Conservation (phyloP, 2,113 vertebrate genomes). For the Xiphophorus couchianus region DNA sequence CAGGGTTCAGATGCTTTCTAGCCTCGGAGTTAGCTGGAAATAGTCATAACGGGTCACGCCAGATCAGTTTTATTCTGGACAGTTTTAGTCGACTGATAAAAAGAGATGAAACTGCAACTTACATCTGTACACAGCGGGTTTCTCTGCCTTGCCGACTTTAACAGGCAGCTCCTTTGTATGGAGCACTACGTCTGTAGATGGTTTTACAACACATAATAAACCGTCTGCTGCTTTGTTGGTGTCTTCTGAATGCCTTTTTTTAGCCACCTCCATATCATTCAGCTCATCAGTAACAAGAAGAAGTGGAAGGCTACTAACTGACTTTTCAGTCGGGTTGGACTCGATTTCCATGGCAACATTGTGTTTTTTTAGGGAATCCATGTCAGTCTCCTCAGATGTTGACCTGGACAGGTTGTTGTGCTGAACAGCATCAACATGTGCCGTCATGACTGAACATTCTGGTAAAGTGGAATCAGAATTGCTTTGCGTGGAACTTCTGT, state of each 20-base stretch:
- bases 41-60: not conserved
- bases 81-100: not conserved
- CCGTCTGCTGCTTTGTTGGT: not conserved
- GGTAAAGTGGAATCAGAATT: slow-evolving; percentile 3
- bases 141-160: slow-evolving; percentile 28
- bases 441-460: slow-evolving; percentile 59
- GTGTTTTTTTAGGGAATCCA: slow-evolving; percentile 30
- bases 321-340: slow-evolving; percentile 1
- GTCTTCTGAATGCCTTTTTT: not conserved
- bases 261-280: not conserved
- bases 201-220: not conserved
- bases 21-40: slow-evolving; percentile 67
- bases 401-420: slow-evolving; percentile 63
- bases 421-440: slow-evolving; percentile 63
- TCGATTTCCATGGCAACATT: slow-evolving; percentile 17
- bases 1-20: slow-evolving; percentile 73
- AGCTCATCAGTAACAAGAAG: slow-evolving; percentile 13
- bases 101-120: slow-evolving; percentile 26
- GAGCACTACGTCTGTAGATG: slow-evolving; percentile 7
- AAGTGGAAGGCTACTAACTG: slow-evolving; percentile 39
- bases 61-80: not conserved
- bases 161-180: slow-evolving; percentile 17
- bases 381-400: slow-evolving; percentile 42
- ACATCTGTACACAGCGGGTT: slow-evolving; percentile 54
- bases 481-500: slow-evolving; percentile 4